Evolutionary conservation across 2,888 invertebrate genomes (phyloP), one percentile per base, ranked within the genome.

Genomic region (Apodemia mormo): DNA sequence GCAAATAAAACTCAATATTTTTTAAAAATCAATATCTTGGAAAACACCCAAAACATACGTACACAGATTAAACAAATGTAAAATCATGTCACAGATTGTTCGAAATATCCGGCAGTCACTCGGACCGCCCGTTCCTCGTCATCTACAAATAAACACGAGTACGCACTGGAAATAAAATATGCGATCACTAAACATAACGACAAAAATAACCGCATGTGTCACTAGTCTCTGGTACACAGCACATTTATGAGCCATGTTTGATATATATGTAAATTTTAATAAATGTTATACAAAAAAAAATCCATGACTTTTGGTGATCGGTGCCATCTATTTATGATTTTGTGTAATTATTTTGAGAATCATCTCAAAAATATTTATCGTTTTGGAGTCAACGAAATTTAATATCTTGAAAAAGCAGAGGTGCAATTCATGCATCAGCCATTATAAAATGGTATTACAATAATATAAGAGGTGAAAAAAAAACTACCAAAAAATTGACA

Each of bases 141-240:
- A 85, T 87, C 90, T 85, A 86, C 87, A 85, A 89, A 90, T 89
- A 90, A 89, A 89, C 86, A 82, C 81, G 85, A 87, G 86, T 89
- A 88, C 88, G 84, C 82, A 88, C 86, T 87, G 87, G 87, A 90
- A 92, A 90, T 92, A 91, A 90, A 90, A 90, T 88, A 88, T 87
- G 86, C 86, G 88, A 90, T 90, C 86, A 84, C 86, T 86, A 86
- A 88, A 87, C 87, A 86, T 85, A 84, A 80, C 75, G 81, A 81
- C 85, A 74, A 79, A 88, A 91, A 91, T 90, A 91, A 81, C 81
- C 72, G 70, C 71, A 78, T 87, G 87, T 90, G 88, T 90, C 89
- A 89, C 83, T 78, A 49, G 49, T 49, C 49, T 49, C 14, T n/a
- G 49, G 49, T n/a, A 49, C 49, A 14, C 49, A 5, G 49, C 14